Base-by-base conservation (phyloP, 2,888 invertebrate species). In the Aphidoletes aphidimyza region DNA sequence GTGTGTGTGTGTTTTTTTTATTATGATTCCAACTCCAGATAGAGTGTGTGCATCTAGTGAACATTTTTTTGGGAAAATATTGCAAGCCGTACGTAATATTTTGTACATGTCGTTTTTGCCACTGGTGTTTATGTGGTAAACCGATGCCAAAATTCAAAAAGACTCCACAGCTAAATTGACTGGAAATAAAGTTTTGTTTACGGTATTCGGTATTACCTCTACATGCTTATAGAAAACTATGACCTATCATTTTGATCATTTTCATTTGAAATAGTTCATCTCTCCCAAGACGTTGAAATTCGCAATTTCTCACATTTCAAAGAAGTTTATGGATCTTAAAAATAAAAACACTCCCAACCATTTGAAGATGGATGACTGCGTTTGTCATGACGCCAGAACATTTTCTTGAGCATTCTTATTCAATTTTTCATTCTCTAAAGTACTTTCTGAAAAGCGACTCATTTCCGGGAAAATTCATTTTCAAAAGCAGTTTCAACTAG, bases 171-270 rank as follows among this genome's bases (percentile, higher is more conserved):
- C 34, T 69, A 69, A 69, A 69, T 69, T 69, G 69, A 69, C 30
- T 69, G 69, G 69, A 69, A 69, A 69, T 69, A 69, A 69, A 69
- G 69, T 69, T 69, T 30, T 69, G 69, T 69, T 69, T 69, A 69
- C 34, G 34, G 54, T n/a, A n/a, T n/a, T n/a, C n/a, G 11, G 17
- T 2, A 69, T 14, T 69, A 54, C 54, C 54, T 54, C 54, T 30
- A 42, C 14, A 42, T 42, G 42, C 8, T 9, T 42, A 42, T 6
- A 42, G n/a, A n/a, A n/a, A n/a, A n/a, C n/a, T n/a, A n/a, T n/a
- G n/a, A n/a, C n/a, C n/a, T n/a, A n/a, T n/a, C n/a, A n/a, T n/a
- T n/a, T n/a, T n/a, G n/a, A n/a, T n/a, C n/a, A n/a, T n/a, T n/a
- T n/a, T n/a, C n/a, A n/a, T n/a, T n/a, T n/a, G n/a, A n/a, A n/a